phyloP scores from a whole-genome alignment of 2,113 vertebrate genomes.

The Engraulis encrasicolus region DNA sequence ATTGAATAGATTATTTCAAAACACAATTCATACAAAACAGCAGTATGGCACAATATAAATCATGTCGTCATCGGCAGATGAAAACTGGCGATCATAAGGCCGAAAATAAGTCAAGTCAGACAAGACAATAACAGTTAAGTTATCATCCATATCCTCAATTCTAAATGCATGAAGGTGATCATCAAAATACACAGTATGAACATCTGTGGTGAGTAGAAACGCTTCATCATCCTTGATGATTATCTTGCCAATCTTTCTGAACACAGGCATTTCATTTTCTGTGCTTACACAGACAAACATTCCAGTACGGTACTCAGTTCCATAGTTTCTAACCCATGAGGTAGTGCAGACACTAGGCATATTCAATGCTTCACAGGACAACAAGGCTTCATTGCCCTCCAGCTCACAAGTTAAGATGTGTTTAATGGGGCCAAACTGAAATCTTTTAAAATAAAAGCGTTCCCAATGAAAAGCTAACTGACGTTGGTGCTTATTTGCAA shows the following conservation, averaged over 20 bases:
- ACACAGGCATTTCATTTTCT: too few species aligned
- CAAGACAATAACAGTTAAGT: conserved; percentile 35
- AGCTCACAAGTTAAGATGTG: background rate
- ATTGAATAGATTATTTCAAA: too few species aligned
- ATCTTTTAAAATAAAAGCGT: background rate
- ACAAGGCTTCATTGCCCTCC: too few species aligned
- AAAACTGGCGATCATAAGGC: too few species aligned
- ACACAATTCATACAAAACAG: too few species aligned
- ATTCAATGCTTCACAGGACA: conserved; percentile 18
- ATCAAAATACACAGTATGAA: too few species aligned
- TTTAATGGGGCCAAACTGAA: background rate
- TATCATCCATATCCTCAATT: conserved; percentile 30
- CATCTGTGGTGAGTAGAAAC: too few species aligned
- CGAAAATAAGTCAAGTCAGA: conserved; percentile 25
- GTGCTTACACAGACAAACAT: conserved; percentile 43
- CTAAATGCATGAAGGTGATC: too few species aligned
- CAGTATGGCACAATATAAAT: too few species aligned
- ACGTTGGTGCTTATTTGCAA: background rate
- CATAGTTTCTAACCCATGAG: conserved; percentile 40
- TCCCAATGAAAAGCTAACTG: background rate
- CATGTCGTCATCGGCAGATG: too few species aligned
- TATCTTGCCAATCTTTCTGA: too few species aligned
- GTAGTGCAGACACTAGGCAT: conserved; percentile 36
- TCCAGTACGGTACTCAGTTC: conserved; percentile 44
- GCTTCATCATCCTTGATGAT: too few species aligned